These are phyloP conservation scores for Calycopis cecrops DNA, from an alignment of 1,140 invertebrate genomes.

Conservation along the genomic window DNA sequence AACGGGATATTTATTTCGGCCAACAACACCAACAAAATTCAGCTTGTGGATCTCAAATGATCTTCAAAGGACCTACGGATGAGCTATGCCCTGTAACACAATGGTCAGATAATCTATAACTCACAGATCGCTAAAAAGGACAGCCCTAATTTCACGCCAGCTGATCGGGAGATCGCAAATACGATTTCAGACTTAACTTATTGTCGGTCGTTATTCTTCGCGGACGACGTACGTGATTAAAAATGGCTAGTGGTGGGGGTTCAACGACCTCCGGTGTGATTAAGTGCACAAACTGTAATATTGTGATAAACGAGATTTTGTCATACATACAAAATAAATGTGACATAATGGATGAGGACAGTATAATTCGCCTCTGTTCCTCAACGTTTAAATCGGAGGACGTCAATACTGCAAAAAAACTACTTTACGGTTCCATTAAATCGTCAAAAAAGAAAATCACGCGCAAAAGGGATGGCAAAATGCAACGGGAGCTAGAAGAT, in stretches of 20 bases:
- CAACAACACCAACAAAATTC: too few relatives aligned
- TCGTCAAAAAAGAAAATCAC: slow-evolving; percentile 3
- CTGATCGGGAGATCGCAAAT: too few relatives aligned
- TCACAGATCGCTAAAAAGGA: too few relatives aligned
- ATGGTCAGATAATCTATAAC: too few relatives aligned
- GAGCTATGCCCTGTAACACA: too few relatives aligned
- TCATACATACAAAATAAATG: slow-evolving; percentile 21
- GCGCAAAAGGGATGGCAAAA: slow-evolving; percentile 15
- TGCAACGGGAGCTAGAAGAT: slow-evolving; percentile 13
- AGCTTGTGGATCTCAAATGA: too few relatives aligned
- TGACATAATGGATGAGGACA: slow-evolving; percentile 23
- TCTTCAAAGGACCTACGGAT: too few relatives aligned
- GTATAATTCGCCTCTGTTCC: slow-evolving; percentile 16
- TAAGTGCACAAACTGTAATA: slow-evolving; percentile 23
- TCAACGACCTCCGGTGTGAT: slow-evolving; percentile 10
- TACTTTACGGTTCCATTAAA: slow-evolving; percentile 8
- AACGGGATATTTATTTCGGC: too few relatives aligned
- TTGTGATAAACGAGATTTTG: slow-evolving; percentile 23
- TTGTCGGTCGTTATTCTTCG: neutral
- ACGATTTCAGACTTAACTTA: too few relatives aligned
- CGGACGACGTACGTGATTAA: neutral
- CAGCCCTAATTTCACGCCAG: too few relatives aligned
- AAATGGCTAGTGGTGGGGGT: neutral
- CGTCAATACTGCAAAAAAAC: slow-evolving; percentile 10
- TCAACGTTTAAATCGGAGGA: slow-evolving; percentile 7